These are phyloP conservation scores for Dicentrarchus labrax DNA, from an alignment of 2,113 vertebrate genomes.

Conservation along the genomic window DNA sequence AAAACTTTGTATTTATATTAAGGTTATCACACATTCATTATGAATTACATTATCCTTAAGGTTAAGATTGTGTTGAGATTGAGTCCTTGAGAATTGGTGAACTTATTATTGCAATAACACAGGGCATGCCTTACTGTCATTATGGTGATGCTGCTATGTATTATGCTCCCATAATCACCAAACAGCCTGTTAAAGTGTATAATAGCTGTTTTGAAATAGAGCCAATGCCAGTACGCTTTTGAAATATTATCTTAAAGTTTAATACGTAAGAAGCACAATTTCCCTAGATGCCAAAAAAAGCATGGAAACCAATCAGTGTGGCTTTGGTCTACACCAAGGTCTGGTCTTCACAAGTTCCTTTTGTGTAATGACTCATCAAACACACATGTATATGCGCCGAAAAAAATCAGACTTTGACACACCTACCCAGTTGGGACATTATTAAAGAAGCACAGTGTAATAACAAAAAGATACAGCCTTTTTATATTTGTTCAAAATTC, in stretches of 20 bases:
- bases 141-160: background rate
- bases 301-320: background rate
- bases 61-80: background rate
- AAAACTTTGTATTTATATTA: background rate
- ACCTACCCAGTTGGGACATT: background rate
- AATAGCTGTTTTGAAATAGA: background rate
- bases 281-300: background rate
- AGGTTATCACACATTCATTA: background rate
- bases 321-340: slow-evolving; percentile 3
- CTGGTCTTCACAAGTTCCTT: background rate
- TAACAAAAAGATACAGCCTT: background rate
- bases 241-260: background rate
- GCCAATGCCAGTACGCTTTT: background rate
- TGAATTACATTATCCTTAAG: background rate
- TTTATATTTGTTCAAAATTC: slow-evolving; percentile 26
- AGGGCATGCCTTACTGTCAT: background rate
- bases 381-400: background rate
- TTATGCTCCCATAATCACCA: slow-evolving; percentile 6
- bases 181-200: slow-evolving; percentile 1
- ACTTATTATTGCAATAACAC: slow-evolving; percentile 31
- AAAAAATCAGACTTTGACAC: background rate
- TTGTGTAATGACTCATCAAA: slow-evolving; percentile 10
- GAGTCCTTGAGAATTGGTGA: slow-evolving; percentile 27
- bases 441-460: slow-evolving; percentile 3
- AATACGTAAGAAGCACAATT: background rate